Evolutionary conservation across 2,797 vertebrate species (phyloP).

Genomic region (Gouania willdenowi): DNA sequence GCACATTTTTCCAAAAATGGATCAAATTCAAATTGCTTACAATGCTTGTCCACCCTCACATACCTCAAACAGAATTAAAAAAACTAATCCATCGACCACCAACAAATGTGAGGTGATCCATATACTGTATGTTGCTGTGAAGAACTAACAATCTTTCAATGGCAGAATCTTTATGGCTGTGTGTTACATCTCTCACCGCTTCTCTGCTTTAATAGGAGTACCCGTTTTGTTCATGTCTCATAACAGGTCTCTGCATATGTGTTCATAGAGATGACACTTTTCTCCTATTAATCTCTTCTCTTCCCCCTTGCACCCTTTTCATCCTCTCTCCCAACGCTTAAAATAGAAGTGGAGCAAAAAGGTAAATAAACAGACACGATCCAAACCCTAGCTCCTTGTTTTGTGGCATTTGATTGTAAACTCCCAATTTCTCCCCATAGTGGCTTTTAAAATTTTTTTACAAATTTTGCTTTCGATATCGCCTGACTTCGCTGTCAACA

Average conservation of each 20-base stretch:
- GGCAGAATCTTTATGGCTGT: constrained; percentile 78
- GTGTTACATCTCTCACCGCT: constrained; percentile 60
- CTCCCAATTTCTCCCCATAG: constrained; percentile 85
- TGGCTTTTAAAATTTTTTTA: constrained; percentile 76
- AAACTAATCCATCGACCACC: constrained; percentile 43
- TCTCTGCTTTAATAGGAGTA: constrained; percentile 79
- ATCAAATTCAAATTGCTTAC: no score
- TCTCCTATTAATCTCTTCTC: constrained; percentile 99
- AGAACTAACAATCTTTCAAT: constrained; percentile 79
- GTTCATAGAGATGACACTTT: constrained; percentile 90
- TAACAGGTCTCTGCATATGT: constrained; percentile 91
- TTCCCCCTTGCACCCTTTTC: constrained; percentile 91
- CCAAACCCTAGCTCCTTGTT: constrained; percentile 97
- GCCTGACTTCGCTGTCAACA: constrained; percentile 79
- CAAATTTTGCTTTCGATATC: constrained; percentile 73
- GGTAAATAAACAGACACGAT: constrained; percentile 98
- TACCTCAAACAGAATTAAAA: no score
- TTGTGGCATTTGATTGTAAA: constrained; percentile 99
- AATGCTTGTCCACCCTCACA: no score
- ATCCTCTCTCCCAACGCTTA: constrained; percentile 99
- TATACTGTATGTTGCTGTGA: no score
- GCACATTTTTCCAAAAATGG: no score
- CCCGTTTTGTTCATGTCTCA: constrained; percentile 86
- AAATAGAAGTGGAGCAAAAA: constrained; percentile 99
- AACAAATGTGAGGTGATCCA: no score